Base-by-base conservation (phyloP, 2,888 invertebrate species). In the Agelastica alni region DNA sequence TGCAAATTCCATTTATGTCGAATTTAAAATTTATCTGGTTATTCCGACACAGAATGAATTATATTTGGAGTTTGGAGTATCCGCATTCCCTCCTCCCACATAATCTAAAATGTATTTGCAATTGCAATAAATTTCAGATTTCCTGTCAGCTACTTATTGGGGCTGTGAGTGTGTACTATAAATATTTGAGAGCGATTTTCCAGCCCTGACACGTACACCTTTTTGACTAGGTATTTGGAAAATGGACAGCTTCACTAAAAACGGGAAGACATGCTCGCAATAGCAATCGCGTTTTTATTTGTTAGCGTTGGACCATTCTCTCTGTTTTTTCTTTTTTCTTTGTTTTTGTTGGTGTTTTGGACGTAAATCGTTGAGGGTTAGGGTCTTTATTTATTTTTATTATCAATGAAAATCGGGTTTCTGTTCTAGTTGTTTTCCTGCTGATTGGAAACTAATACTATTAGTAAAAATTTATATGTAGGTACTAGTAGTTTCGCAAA, bases 211-310 rank as follows among this genome's bases (percentile, higher is more conserved):
- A 68, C 66, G 68, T 67, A 58, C 63, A 54, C 60, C 65, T 67
- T 70, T 68, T 72, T 71, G 70, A 69, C 68, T 68, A 63, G 67
- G 66, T 68, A 70, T 69, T 69, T 65, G 70, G 65, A 61, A 70
- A 71, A 70, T 70, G 68, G 70, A 71, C 71, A 70, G 68, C 66
- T 68, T 63, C 62, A 61, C 62, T 63, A 67, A 71, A 71, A 71
- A 71, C 66, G 26, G 60, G 37, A 55, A 62, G 56, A 64, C 71
- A 67, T 68, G 71, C 55, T 60, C 56, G 64, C 66, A 64, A 70
- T 72, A 65, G 63, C 65, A 70, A 70, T 67, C 64, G 62, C 52
- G 44, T 62, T 57, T 59, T 58, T n/a, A n/a, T 65, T 60, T 60
- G 52, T 45, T 56, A 56, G 39, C 49, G 10, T 43, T 18, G 37